Evolutionary conservation across 2,888 invertebrate genomes (phyloP).

Genomic region (Andricus quercusramuli): DNA sequence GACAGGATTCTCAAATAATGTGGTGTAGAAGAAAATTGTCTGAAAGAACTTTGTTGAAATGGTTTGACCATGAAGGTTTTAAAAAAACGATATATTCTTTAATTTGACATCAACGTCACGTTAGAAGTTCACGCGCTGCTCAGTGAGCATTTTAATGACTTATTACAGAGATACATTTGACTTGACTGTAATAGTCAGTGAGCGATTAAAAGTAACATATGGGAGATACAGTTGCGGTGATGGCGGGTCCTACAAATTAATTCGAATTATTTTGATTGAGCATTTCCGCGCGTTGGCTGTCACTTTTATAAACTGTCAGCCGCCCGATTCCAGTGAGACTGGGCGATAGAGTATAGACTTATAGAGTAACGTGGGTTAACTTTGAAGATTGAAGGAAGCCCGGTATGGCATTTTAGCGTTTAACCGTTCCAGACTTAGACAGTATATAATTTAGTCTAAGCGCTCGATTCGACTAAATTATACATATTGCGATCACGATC

Average conservation of each 20-base stretch:
- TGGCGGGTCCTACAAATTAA: slow-evolving; percentile 60
- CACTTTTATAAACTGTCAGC: slow-evolving; percentile 57
- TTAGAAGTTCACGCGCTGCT: slow-evolving; percentile 10
- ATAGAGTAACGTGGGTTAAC: slow-evolving; percentile 53
- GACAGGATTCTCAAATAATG: too few species aligned
- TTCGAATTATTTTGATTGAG: slow-evolving; percentile 70
- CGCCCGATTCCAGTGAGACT: slow-evolving; percentile 46
- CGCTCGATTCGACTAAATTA: slow-evolving; percentile 37
- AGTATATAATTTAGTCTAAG: slow-evolving; percentile 52
- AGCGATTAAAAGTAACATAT: slow-evolving; percentile 28
- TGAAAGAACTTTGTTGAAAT: too few species aligned
- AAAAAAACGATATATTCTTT: neutral
- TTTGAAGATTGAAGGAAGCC: slow-evolving; percentile 64
- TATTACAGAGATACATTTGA: neutral
- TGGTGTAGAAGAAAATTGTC: too few species aligned
- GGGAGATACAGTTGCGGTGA: slow-evolving; percentile 45
- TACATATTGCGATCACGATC: slow-evolving; percentile 29
- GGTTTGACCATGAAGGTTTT: too few species aligned
- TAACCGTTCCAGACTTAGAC: slow-evolving; percentile 53
- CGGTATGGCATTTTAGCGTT: slow-evolving; percentile 54
- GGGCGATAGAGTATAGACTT: neutral
- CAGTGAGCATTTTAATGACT: slow-evolving; percentile 18
- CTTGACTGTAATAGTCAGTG: slow-evolving; percentile 6
- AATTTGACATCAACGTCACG: slow-evolving; percentile 18
- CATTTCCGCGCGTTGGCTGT: slow-evolving; percentile 64